phyloP scores from a whole-genome alignment of 2,113 vertebrate species.

The Piprites chloris region DNA sequence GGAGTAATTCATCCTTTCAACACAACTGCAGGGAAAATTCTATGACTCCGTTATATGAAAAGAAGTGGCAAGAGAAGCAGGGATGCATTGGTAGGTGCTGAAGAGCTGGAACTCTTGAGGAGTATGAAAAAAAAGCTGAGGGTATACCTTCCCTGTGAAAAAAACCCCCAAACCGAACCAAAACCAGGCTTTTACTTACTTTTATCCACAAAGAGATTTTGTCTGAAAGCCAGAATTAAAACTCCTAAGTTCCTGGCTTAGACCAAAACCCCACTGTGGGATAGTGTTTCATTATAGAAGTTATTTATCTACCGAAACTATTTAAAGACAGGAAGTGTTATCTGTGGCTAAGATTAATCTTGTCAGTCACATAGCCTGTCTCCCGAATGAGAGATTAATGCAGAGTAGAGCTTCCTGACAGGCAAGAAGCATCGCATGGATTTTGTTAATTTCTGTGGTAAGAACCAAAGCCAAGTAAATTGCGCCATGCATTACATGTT shows the following conservation, averaged over 20 bases:
- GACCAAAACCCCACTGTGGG: slow-evolving; percentile 3
- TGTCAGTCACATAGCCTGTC: slow-evolving; percentile 34
- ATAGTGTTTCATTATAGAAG: slow-evolving; percentile 25
- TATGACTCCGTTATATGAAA: background rate
- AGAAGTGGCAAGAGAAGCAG: background rate
- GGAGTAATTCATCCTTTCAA: background rate
- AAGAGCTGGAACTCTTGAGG: background rate
- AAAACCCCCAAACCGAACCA: background rate
- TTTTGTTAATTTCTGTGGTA: slow-evolving; percentile 39
- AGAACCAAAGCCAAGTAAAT: slow-evolving; percentile 50
- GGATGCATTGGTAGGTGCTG: background rate
- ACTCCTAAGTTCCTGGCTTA: slow-evolving; percentile 12
- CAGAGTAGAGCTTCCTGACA: slow-evolving; percentile 17
- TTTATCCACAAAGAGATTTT: background rate
- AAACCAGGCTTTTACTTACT: background rate
- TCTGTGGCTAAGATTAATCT: slow-evolving; percentile 60
- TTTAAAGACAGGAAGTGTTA: slow-evolving; percentile 57
- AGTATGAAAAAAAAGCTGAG: background rate
- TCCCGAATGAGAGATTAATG: slow-evolving; percentile 43
- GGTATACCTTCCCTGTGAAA: background rate
- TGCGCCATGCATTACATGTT: background rate
- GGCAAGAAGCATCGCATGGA: background rate
- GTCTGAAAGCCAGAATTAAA: slow-evolving; percentile 29
- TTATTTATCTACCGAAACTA: slow-evolving; percentile 54
- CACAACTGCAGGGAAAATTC: background rate